Percentiles rank a stretch among this genome's conserved stretches.
Evolutionary conservation across 2,888 invertebrate species (phyloP).

Genomic region (Chymomyza amoena): DNA sequence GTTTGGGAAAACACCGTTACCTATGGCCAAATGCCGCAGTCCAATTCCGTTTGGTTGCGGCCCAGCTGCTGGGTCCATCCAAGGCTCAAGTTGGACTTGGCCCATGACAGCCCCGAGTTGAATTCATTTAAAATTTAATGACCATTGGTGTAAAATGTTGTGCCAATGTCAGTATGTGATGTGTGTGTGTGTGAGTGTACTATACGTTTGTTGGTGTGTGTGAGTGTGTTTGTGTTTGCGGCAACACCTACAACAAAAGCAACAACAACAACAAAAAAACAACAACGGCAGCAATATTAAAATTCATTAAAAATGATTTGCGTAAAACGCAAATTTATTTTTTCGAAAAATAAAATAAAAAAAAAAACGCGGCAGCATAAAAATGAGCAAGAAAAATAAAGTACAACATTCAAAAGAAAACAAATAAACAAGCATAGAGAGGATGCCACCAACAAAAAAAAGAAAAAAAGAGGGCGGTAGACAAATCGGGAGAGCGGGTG

Average conservation of each 20-base stretch:
- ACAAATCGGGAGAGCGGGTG: not conserved
- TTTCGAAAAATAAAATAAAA: not conserved
- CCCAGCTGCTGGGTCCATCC: not conserved
- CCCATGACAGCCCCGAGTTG: slow-evolving; percentile 31
- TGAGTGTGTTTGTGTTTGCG: slow-evolving; percentile 29
- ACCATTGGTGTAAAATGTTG: slow-evolving; percentile 53
- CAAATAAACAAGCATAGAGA: slow-evolving; percentile 42
- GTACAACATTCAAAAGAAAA: slow-evolving; percentile 45
- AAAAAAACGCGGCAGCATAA: slow-evolving; percentile 6
- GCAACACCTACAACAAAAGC: slow-evolving; percentile 23
- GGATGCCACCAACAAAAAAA: not conserved
- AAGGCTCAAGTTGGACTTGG: not conserved
- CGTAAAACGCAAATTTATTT: slow-evolving; percentile 73
- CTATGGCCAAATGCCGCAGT: not conserved
- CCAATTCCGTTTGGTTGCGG: not conserved
- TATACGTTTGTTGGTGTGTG: not conserved
- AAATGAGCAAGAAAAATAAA: slow-evolving; percentile 38
- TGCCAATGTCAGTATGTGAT: slow-evolving; percentile 13
- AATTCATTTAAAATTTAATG: slow-evolving; percentile 73
- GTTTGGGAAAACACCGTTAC: not conserved
- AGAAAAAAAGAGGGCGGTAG: not conserved
- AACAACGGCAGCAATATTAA: slow-evolving; percentile 57
- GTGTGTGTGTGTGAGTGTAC: slow-evolving; percentile 17
- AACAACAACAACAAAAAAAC: slow-evolving; percentile 5
- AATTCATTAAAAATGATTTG: slow-evolving; percentile 73